phyloP scores from a whole-genome alignment of 2,888 invertebrate species.

The Drosophila bunnanda region DNA sequence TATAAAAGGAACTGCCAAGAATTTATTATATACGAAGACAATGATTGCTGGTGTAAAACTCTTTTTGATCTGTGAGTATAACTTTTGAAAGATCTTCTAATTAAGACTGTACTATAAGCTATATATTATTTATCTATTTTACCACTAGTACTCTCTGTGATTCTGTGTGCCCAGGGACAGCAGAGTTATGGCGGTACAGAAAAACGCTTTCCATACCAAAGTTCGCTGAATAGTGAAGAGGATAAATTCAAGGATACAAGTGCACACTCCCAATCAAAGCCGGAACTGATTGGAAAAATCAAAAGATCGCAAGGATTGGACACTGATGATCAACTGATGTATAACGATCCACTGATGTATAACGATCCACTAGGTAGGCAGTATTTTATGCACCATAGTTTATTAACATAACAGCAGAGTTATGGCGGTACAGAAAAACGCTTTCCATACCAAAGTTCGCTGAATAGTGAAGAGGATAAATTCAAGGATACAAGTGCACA shows the following conservation, averaged over 20 bases:
- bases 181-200: conserved; percentile 31
- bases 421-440: conserved; percentile 2
- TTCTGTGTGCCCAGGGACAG: conserved; percentile 31
- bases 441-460: neutral
- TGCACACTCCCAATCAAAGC: neutral
- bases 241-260: conserved; percentile 7
- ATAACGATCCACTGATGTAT: neutral
- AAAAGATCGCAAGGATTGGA: neutral
- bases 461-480: conserved; percentile 4
- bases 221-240: neutral
- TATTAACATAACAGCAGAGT: conserved; percentile 49
- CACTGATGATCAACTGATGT: neutral
- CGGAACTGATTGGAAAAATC: no score
- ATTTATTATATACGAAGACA: neutral
- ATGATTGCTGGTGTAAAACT: conserved; percentile 27
- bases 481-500: conserved; percentile 1
- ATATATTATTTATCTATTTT: neutral
- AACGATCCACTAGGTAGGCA: conserved; percentile 1
- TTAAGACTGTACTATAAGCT: neutral
- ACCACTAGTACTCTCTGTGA: conserved; percentile 40
- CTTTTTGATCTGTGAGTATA: conserved; percentile 65
- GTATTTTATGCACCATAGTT: no score
- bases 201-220: neutral
- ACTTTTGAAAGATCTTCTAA: rapidly evolving
- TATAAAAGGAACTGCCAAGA: neutral